phyloP scores from a whole-genome alignment of 1,140 invertebrate genomes.

The Eriosoma lanigerum region DNA sequence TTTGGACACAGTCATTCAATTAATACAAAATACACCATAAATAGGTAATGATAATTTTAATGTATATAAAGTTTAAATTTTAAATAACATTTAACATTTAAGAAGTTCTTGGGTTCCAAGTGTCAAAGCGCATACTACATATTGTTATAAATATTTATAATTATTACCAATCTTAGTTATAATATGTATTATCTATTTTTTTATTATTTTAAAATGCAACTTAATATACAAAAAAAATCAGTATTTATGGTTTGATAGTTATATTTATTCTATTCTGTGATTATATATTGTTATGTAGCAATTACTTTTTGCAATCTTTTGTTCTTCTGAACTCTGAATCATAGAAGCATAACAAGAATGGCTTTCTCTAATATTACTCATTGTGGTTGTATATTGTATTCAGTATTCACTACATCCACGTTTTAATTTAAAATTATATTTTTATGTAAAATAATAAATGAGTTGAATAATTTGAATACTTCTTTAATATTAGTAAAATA shows the following conservation, averaged over 20 bases:
- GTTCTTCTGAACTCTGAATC: background rate
- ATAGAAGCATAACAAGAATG: conserved; percentile 24
- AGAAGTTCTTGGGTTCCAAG: no score
- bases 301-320: conserved; percentile 23
- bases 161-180: no score
- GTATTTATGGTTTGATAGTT: background rate
- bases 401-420: no score
- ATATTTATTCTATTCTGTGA: background rate
- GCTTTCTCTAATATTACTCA: conserved; percentile 1
- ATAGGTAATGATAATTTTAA: no score
- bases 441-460: conserved; percentile 8
- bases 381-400: no score
- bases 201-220: background rate
- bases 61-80: no score
- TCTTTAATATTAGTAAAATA: background rate
- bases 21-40: no score
- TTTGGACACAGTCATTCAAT: no score
- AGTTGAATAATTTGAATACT: background rate
- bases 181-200: no score
- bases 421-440: background rate
- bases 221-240: background rate
- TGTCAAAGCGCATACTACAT: no score
- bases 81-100: no score
- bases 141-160: no score
- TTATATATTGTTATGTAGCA: background rate